These are phyloP conservation scores for Bombus breviceps DNA, from an alignment of 1,140 invertebrate species.

Conservation along the genomic window DNA sequence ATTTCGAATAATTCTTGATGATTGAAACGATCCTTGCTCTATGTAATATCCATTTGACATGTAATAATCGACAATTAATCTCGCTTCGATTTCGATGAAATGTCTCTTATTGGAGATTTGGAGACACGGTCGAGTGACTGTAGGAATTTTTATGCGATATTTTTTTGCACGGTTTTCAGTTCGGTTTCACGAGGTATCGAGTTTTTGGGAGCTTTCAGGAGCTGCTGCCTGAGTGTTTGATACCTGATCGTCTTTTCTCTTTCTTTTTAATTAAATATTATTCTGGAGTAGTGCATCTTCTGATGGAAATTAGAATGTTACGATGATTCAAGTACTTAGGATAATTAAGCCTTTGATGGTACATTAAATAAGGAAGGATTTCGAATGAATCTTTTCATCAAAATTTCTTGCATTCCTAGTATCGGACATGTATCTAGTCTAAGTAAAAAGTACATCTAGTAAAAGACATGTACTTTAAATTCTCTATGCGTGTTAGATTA, in stretches of 20 bases:
- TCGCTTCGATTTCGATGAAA: neutral
- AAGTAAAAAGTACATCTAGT: no score
- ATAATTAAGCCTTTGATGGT: neutral
- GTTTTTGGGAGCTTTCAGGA: neutral
- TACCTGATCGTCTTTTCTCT: neutral
- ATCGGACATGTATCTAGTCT: no score
- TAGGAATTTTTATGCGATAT: neutral
- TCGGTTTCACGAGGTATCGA: neutral
- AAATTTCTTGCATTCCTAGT: no score
- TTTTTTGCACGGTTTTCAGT: neutral
- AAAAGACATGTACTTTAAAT: no score
- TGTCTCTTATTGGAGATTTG: neutral
- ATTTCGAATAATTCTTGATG: conserved; percentile 42
- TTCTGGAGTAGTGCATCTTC: neutral
- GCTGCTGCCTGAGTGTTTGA: neutral
- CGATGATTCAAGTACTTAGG: neutral
- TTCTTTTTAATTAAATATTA: neutral
- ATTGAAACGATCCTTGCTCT: conserved; percentile 31
- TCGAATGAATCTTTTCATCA: neutral
- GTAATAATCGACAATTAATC: conserved; percentile 23
- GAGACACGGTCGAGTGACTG: neutral
- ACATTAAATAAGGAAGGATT: neutral
- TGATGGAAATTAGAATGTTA: neutral
- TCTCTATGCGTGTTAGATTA: no score
- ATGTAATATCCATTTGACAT: conserved; percentile 50